phyloP scores from a whole-genome alignment of 2,797 vertebrate genomes.

The Liparis tanakae region DNA sequence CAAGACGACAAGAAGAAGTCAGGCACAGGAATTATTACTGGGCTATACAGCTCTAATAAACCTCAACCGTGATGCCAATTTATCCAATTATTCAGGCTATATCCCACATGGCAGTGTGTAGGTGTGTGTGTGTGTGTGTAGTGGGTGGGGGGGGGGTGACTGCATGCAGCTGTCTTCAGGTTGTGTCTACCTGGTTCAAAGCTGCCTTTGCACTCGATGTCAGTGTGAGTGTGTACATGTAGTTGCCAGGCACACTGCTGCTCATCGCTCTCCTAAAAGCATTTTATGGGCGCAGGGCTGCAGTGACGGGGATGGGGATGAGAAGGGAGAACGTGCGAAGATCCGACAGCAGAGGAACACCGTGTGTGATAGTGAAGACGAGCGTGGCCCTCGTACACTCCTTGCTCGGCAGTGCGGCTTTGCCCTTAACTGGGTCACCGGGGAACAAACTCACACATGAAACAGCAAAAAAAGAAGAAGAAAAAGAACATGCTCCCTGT shows the following conservation, averaged over 20 bases:
- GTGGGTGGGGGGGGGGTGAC: slow-evolving; percentile 16
- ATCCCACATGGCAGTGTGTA: slow-evolving; percentile 54
- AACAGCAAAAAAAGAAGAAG: slow-evolving; percentile 64
- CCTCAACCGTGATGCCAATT: slow-evolving; percentile 37
- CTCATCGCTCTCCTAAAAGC: slow-evolving; percentile 71
- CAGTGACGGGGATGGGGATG: slow-evolving; percentile 65
- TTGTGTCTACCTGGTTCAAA: slow-evolving; percentile 53
- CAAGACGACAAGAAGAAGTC: slow-evolving; percentile 36
- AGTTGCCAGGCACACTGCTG: slow-evolving; percentile 66
- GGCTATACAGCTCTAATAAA: slow-evolving; percentile 41
- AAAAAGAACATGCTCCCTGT: slow-evolving; percentile 51
- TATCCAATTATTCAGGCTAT: slow-evolving; percentile 43
- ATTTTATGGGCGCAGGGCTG: slow-evolving; percentile 77
- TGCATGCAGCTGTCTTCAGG: slow-evolving; percentile 36
- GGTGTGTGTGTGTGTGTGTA: slow-evolving; percentile 25
- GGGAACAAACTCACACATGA: slow-evolving; percentile 72
- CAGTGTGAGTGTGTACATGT: slow-evolving; percentile 49
- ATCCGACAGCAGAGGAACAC: slow-evolving; percentile 35
- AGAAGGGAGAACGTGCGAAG: slow-evolving; percentile 21
- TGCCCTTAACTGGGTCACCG: slow-evolving; percentile 81
- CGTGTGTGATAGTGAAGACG: slow-evolving; percentile 38
- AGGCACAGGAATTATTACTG: slow-evolving; percentile 37
- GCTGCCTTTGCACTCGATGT: slow-evolving; percentile 51
- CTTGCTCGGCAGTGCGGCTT: slow-evolving; percentile 56
- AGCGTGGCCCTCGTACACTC: slow-evolving; percentile 47